A percentile compares a stretch with the other conserved stretches of the same genome.
Evolutionary conservation across 2,888 invertebrate species (phyloP).

Genomic region (Tiliacea citrago): DNA sequence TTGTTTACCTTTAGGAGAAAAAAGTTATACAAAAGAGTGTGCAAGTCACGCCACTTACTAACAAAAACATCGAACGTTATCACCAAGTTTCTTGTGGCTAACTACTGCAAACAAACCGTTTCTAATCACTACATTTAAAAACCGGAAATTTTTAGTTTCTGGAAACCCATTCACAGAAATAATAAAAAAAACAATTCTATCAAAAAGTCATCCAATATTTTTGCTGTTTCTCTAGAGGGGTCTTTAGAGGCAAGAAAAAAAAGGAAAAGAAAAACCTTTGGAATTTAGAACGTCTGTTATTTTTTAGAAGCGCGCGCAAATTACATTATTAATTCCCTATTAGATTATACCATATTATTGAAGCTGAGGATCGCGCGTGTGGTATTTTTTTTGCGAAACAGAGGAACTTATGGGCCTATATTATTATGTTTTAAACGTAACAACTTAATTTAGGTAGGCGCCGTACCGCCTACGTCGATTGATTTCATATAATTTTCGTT

Average conservation of each 20-base stretch:
- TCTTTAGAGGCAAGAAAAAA: constrained; percentile 59
- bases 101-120: constrained; percentile 63
- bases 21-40: constrained; percentile 46
- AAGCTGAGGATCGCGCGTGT: constrained; percentile 82
- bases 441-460: constrained; percentile 89
- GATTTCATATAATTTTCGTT: constrained; percentile 88
- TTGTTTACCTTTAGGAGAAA: constrained; percentile 51
- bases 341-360: constrained; percentile 84
- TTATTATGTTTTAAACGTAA: constrained; percentile 86
- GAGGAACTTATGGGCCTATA: constrained; percentile 82
- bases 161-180: constrained; percentile 19
- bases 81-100: constrained; percentile 52
- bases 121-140: constrained; percentile 52
- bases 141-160: constrained; percentile 29
- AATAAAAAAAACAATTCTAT: constrained; percentile 7
- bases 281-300: constrained; percentile 76
- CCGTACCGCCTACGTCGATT: constrained; percentile 87
- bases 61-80: constrained; percentile 65
- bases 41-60: constrained; percentile 71
- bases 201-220: constrained; percentile 12
- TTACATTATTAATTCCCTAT: constrained; percentile 83
- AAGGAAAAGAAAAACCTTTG: constrained; percentile 65
- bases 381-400: constrained; percentile 86
- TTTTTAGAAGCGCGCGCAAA: constrained; percentile 78
- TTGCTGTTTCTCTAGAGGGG: constrained; percentile 15